Conservation (phyloP, 2,797 vertebrate genomes). For the Delichon dasypus region DNA sequence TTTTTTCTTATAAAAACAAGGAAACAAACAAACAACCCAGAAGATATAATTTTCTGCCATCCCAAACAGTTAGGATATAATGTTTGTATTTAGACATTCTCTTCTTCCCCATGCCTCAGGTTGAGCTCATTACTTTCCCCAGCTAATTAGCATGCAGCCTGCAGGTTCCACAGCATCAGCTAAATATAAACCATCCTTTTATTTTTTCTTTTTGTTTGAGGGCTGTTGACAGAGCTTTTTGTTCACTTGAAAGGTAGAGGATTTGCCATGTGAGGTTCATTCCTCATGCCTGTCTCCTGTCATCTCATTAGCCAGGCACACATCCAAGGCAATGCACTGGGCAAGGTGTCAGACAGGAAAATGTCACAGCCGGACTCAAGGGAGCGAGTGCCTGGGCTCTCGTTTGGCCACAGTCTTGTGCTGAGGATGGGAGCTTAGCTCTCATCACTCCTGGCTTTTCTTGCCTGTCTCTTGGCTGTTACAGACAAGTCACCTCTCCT, state of each 20-base stretch:
- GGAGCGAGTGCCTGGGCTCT: not conserved
- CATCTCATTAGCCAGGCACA: conserved; percentile 1
- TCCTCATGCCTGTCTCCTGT: conserved; percentile 27
- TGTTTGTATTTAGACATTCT: not conserved
- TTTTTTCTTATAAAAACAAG: not conserved
- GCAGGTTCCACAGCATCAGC: conserved; percentile 35
- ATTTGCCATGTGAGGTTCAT: conserved; percentile 57
- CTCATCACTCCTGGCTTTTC: not conserved
- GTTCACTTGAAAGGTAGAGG: conserved; percentile 60
- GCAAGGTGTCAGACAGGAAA: not conserved
- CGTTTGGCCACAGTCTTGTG: not conserved
- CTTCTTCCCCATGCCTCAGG: not conserved
- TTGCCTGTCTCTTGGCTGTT: not conserved
- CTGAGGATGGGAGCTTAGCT: not conserved
- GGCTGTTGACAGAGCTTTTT: conserved; percentile 59
- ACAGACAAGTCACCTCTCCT: not conserved
- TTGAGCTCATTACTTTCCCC: conserved; percentile 11
- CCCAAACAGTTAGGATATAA: conserved; percentile 34
- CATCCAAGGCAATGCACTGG: not conserved
- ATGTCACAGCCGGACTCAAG: not conserved
- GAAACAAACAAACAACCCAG: not conserved
- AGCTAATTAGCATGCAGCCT: conserved; percentile 56
- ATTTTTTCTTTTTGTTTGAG: conserved; percentile 51
- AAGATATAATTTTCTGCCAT: conserved; percentile 1
- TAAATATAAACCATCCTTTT: conserved; percentile 64